Evolutionary conservation across 1,140 invertebrate genomes (phyloP).

Genomic region (Reticulitermes speratus): DNA sequence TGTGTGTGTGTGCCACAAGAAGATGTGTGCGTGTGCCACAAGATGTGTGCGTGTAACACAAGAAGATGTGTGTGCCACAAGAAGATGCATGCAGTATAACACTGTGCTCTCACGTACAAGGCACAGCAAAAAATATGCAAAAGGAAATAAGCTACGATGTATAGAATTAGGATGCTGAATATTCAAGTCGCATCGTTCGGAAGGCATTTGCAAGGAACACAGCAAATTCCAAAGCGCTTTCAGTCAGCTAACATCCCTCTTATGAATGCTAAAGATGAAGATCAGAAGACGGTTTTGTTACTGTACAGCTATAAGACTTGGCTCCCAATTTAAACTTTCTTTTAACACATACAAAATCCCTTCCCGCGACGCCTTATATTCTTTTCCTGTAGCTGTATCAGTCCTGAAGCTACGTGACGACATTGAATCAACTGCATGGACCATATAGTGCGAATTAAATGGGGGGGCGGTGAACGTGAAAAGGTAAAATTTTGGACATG

Average conservation of each 20-base stretch:
- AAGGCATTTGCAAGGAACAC: neutral
- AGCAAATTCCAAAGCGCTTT: neutral
- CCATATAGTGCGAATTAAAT: no score
- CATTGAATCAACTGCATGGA: no score
- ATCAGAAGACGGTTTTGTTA: neutral
- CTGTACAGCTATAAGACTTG: no score
- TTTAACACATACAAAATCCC: no score
- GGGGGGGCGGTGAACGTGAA: no score
- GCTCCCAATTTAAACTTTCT: no score
- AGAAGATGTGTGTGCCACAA: neutral
- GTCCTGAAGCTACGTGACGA: no score
- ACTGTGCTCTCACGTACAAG: neutral
- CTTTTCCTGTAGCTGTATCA: no score
- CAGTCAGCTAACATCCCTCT: neutral
- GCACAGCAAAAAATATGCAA: neutral
- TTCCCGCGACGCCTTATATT: no score
- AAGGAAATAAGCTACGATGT: neutral
- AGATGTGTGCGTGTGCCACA: neutral
- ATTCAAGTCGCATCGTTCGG: neutral
- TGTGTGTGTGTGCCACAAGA: neutral
- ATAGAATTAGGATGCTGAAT: neutral
- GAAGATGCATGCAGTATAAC: neutral
- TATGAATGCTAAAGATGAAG: neutral
- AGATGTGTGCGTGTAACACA: neutral
- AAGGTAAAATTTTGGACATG: no score